Evolutionary conservation across 2,888 invertebrate species (phyloP), one percentile per base, ranked within the genome.

Genomic region (Petrophora chlorosata): DNA sequence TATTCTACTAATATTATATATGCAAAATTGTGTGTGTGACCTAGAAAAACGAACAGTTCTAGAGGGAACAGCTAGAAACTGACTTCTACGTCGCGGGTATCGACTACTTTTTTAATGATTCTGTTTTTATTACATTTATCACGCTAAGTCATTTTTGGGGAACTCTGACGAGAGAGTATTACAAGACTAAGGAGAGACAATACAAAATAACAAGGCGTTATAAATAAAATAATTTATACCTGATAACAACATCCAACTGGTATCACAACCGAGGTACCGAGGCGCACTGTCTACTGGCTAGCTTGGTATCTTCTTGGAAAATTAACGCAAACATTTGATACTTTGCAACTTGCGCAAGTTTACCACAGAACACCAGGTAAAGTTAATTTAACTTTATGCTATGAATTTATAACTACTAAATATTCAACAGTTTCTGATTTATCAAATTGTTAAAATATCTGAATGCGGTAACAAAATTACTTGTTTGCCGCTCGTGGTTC

Each of bases 351-450:
- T 3, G 23, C 22, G 9, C 8, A 40, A 40, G 30, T 40, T 29
- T n/a, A 14, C 19, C 14, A 39, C 19, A 29, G 14, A 16, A 40
- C 30, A 26, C 7, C 19, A 34, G 26, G 26, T 34, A 40, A 48
- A 48, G 28, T n/a, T 43, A 49, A 28, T 36, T 19, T 38, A 49
- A 49, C 19, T 38, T 34, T 42, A 33, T 15, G 26, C 28, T 25
- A 25, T 25, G 34, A 25, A 36, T 38, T 38, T 38, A 33, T 38
- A 38, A 42, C 41, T 46, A 47, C 25, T 47, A 45, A 53, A 48
- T 53, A 53, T 53, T 48, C 48, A 48, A 53, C 44, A 38, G 41
- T 34, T 48, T 48, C 28, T 40, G 36, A 48, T 41, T 45, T 41
- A 53, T 44, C 26, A 47, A 40, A 44, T 40, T 29, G 16, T 44